These are phyloP conservation scores for Andrena praecox DNA, from an alignment of 2,888 invertebrate species.

Conservation along the genomic window DNA sequence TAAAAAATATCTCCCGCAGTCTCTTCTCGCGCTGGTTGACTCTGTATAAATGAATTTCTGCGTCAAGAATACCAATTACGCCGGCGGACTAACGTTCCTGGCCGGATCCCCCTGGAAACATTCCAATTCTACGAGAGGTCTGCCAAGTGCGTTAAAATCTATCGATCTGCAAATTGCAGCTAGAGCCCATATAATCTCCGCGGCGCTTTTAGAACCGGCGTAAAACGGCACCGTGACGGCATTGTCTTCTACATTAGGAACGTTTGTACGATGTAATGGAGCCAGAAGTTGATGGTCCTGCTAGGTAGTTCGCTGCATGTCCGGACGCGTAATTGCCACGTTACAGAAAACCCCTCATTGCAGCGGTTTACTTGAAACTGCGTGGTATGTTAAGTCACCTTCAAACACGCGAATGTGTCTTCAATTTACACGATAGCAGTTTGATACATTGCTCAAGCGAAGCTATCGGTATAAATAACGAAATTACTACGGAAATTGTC, in stretches of 20 bases:
- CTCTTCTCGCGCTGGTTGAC: slow-evolving; percentile 53
- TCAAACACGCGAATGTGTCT: no score
- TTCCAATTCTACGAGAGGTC: slow-evolving; percentile 63
- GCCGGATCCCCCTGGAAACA: slow-evolving; percentile 64
- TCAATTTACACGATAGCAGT: no score
- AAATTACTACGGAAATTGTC: no score
- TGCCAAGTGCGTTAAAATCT: slow-evolving; percentile 74
- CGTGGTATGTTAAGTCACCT: no score
- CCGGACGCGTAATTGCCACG: neutral
- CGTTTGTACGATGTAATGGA: slow-evolving; percentile 44
- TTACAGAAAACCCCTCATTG: neutral
- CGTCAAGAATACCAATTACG: slow-evolving; percentile 70
- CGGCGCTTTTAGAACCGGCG: slow-evolving; percentile 40
- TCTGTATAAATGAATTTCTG: slow-evolving; percentile 69
- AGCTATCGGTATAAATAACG: no score
- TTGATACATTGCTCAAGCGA: no score
- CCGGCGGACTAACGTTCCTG: slow-evolving; percentile 53
- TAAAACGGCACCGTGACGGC: slow-evolving; percentile 45
- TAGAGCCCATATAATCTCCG: slow-evolving; percentile 67
- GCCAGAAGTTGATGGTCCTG: slow-evolving; percentile 3
- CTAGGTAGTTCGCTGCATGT: neutral
- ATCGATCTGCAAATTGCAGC: slow-evolving; percentile 72
- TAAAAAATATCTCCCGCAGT: slow-evolving; percentile 59
- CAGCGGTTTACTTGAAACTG: neutral
- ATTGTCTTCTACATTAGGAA: slow-evolving; percentile 43